A percentile compares a stretch with the other conserved stretches of the same genome.
Evolutionary conservation across 1,140 invertebrate species (phyloP).

Genomic region (Artemia franciscana): DNA sequence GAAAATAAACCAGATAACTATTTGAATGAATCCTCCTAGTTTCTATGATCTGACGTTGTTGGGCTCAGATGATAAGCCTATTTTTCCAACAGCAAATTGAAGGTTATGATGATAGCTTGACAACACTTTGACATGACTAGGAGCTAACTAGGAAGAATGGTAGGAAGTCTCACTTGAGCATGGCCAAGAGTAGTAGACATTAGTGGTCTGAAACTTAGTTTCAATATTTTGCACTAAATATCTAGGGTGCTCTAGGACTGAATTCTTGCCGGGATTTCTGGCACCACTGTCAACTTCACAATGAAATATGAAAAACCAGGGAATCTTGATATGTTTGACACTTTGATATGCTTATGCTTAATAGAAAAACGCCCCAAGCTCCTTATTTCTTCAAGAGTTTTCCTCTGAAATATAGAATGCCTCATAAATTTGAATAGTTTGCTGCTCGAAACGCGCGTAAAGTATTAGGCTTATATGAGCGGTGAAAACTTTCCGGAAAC

Average conservation of each 20-base stretch:
- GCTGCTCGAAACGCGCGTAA: not conserved
- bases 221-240: not conserved
- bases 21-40: not conserved
- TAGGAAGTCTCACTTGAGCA: not conserved
- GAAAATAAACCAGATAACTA: not conserved
- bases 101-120: not conserved
- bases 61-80: not conserved
- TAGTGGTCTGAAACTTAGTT: not conserved
- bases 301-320: not conserved
- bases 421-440: not conserved
- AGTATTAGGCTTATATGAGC: not conserved
- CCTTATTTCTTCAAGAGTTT: not conserved
- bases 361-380: not conserved
- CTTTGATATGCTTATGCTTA: not conserved
- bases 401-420: not conserved
- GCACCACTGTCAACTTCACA: not conserved
- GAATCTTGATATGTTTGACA: not conserved
- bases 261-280: not conserved
- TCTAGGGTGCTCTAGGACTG: not conserved
- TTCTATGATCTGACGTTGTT: not conserved
- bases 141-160: not conserved
- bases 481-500: not conserved
- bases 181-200: not conserved
- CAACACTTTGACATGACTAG: not conserved
- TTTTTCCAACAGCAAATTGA: not conserved